Evolutionary conservation across 1,140 invertebrate genomes (phyloP).

Genomic region (Dendrolimus punctatus): DNA sequence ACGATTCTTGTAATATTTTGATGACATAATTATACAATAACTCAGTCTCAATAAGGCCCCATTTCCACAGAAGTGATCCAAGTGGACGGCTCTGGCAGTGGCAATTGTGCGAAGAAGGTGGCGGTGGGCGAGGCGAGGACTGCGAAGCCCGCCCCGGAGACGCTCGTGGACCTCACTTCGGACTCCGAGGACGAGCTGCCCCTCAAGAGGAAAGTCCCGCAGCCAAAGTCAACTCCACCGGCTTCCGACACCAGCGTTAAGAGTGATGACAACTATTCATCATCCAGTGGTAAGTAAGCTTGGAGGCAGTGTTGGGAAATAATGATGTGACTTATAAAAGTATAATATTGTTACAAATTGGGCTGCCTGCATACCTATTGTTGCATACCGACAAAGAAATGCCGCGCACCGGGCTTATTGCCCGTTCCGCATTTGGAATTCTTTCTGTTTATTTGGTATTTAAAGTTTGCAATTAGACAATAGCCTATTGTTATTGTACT

Average conservation of each 20-base stretch:
- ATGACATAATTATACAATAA: too few relatives aligned
- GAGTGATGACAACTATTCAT: slow-evolving; percentile 40
- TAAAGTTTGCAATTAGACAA: too few relatives aligned
- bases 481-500: too few relatives aligned
- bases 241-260: slow-evolving; percentile 24
- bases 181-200: slow-evolving; percentile 67
- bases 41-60: too few relatives aligned
- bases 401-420: too few relatives aligned
- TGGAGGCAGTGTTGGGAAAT: neutral
- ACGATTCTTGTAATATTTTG: neutral
- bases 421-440: too few relatives aligned
- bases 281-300: slow-evolving; percentile 35
- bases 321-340: too few relatives aligned
- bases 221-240: slow-evolving; percentile 37
- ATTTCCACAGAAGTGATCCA: slow-evolving; percentile 56
- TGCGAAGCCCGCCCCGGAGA: slow-evolving; percentile 40
- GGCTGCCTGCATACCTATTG: too few relatives aligned
- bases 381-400: too few relatives aligned
- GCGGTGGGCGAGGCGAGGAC: slow-evolving; percentile 45
- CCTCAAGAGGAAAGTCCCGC: slow-evolving; percentile 56
- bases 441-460: too few relatives aligned
- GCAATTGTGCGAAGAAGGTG: slow-evolving; percentile 36
- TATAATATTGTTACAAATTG: too few relatives aligned
- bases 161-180: slow-evolving; percentile 62
- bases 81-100: slow-evolving; percentile 36